Evolutionary conservation across 2,797 vertebrate genomes (phyloP).

Genomic region (Carcharodon carcharias): DNA sequence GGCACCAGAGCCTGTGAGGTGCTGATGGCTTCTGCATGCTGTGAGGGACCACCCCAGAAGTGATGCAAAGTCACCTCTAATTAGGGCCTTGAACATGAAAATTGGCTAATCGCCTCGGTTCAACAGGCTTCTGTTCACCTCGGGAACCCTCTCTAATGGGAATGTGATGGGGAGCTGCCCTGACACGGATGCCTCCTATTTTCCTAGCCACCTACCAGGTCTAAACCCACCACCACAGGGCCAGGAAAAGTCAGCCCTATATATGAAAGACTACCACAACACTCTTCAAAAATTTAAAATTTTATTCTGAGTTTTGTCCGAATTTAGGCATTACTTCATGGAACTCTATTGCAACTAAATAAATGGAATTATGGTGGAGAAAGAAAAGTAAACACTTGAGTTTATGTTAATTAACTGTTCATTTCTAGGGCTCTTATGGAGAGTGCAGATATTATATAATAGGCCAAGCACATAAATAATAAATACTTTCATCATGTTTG

Average conservation of each 20-base stretch:
- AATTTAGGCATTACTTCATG: background rate
- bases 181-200: too few relatives aligned
- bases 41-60: too few relatives aligned
- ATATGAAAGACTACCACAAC: background rate
- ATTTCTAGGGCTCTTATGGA: background rate
- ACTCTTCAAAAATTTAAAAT: background rate
- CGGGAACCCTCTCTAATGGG: too few relatives aligned
- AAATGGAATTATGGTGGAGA: background rate
- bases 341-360: background rate
- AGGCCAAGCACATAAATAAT: slow-evolving; percentile 25
- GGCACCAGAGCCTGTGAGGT: too few relatives aligned
- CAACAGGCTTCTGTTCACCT: too few relatives aligned
- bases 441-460: slow-evolving; percentile 13
- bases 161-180: too few relatives aligned
- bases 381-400: slow-evolving; percentile 24
- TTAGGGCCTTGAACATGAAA: too few relatives aligned
- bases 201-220: too few relatives aligned
- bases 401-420: slow-evolving; percentile 25
- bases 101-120: too few relatives aligned
- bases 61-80: too few relatives aligned
- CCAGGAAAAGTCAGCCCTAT: background rate
- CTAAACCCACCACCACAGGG: background rate
- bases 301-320: background rate
- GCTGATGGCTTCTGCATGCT: too few relatives aligned
- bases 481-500: slow-evolving; percentile 23